Percentiles rank a stretch among this genome's conserved stretches.
Evolutionary conservation across 1,140 invertebrate species (phyloP).

Genomic region (Spodoptera litura): DNA sequence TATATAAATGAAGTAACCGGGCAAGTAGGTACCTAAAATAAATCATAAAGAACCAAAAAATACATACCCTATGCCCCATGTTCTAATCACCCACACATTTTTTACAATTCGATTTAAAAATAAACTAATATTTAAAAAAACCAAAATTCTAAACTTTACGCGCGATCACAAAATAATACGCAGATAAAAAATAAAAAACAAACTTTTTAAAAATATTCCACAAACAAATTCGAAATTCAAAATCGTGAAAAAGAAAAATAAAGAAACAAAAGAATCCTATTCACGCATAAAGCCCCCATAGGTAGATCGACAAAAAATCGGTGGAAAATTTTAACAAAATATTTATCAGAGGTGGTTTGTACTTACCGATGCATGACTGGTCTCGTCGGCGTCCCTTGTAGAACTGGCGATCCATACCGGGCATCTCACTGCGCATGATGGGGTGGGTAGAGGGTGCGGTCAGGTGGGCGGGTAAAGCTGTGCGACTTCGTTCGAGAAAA

Average conservation of each 20-base stretch:
- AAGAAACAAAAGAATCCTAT: neutral
- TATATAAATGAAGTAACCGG: too few relatives aligned
- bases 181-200: neutral
- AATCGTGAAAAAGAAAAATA: neutral
- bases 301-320: neutral
- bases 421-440: conserved; percentile 64
- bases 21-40: too few relatives aligned
- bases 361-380: conserved; percentile 53
- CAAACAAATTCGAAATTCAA: neutral
- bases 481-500: neutral
- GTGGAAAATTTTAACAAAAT: neutral
- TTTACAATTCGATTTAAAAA: too few relatives aligned
- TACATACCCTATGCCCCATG: too few relatives aligned
- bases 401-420: conserved; percentile 63
- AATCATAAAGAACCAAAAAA: too few relatives aligned
- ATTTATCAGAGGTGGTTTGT: neutral
- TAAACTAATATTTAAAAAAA: neutral
- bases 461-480: conserved; percentile 15
- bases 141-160: neutral
- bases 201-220: neutral
- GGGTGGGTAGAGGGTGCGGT: conserved; percentile 48
- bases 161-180: too few relatives aligned
- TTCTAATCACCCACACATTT: too few relatives aligned
- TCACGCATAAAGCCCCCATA: neutral
- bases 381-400: conserved; percentile 25